Percentiles rank a stretch among this genome's conserved stretches.
Conservation (phyloP, 2,797 vertebrate genomes). For the Cuculus canorus region DNA sequence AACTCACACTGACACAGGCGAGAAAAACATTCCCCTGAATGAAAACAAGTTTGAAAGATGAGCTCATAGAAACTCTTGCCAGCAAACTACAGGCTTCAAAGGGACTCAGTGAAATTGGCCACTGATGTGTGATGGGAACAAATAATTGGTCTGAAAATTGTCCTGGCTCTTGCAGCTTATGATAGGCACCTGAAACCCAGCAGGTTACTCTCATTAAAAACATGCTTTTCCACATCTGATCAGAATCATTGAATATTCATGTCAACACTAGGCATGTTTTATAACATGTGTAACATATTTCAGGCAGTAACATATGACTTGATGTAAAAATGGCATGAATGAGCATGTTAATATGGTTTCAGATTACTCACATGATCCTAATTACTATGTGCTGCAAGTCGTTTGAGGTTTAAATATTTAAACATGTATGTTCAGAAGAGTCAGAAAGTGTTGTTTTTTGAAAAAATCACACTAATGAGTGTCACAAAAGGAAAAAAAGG, state of each 20-base stretch:
- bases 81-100: constrained; percentile 27
- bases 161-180: background rate
- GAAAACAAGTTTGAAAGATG: constrained; percentile 51
- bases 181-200: constrained; percentile 21
- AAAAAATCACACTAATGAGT: background rate
- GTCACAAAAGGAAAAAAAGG: background rate
- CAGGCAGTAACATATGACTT: background rate
- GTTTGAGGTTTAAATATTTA: background rate
- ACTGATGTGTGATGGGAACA: constrained; percentile 35
- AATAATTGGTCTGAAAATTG: constrained; percentile 15
- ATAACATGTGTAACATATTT: background rate
- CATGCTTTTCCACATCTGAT: background rate
- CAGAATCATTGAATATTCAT: background rate
- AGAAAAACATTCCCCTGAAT: constrained; percentile 3
- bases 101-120: background rate
- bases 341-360: background rate
- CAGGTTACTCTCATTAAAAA: background rate
- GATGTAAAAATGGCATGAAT: background rate
- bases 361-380: background rate
- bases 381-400: background rate
- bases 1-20: background rate
- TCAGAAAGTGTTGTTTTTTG: background rate
- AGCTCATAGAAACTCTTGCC: constrained; percentile 32
- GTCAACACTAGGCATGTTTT: background rate
- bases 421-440: background rate